Conservation (phyloP, 1,140 invertebrate species). For the Drosophila sucinea region DNA sequence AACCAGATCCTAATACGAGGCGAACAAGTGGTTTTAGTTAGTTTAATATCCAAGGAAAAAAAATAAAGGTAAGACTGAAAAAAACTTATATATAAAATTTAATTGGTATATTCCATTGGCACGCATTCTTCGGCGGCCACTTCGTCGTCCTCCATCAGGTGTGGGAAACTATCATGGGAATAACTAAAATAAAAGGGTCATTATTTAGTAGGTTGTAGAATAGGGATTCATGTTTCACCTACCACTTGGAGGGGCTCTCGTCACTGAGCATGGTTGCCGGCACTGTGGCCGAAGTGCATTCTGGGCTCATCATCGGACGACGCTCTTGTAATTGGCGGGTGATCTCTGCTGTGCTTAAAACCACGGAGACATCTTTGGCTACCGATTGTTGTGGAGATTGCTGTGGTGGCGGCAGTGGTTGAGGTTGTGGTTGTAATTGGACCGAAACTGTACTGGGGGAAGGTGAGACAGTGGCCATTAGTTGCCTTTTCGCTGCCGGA, state of each 20-base stretch:
- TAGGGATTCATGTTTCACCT: not conserved
- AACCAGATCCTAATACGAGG: constrained; percentile 92
- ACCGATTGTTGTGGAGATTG: constrained; percentile 32
- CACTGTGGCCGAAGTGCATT: constrained; percentile 93
- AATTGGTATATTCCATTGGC: constrained; percentile 85
- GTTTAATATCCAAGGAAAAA: constrained; percentile 42
- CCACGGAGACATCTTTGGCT: constrained; percentile 84
- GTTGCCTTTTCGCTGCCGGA: constrained; percentile 34
- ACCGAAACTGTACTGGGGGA: constrained; percentile 27
- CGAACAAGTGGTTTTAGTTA: constrained; percentile 88
- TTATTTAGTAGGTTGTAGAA: too few species aligned
- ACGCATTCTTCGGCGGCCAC: constrained; percentile 88
- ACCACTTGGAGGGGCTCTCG: constrained; percentile 84
- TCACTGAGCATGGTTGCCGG: constrained; percentile 97
- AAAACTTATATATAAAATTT: constrained; percentile 25
- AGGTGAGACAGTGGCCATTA: constrained; percentile 52
- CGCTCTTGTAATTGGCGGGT: constrained; percentile 94
- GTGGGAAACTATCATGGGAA: constrained; percentile 86
- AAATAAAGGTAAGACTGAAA: constrained; percentile 12
- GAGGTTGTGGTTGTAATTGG: constrained; percentile 21
- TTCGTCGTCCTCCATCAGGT: constrained; percentile 87
- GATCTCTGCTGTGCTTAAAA: constrained; percentile 94
- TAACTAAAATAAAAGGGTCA: constrained; percentile 85
- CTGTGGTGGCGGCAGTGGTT: constrained; percentile 22
- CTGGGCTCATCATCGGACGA: constrained; percentile 89